A percentile compares a stretch with the other conserved stretches of the same genome.
Evolutionary conservation across 2,797 vertebrate genomes (phyloP).

Genomic region (Hephaestus fuliginosus): DNA sequence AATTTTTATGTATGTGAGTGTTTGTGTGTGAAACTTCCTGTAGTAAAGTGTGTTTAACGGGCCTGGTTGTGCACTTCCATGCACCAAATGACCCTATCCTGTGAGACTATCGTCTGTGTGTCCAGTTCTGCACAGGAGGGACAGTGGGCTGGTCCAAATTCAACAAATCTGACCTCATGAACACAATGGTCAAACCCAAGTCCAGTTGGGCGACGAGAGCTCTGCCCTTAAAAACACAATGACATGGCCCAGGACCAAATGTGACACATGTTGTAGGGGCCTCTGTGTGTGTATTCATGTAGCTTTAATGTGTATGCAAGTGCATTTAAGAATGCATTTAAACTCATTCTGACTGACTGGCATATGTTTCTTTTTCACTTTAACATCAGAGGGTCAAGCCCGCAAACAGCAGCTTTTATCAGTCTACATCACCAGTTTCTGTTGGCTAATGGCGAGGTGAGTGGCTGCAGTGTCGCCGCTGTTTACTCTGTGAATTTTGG

Average conservation of each 20-base stretch:
- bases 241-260: constrained; percentile 65
- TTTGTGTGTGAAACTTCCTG: constrained; percentile 59
- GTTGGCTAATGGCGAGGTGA: constrained; percentile 8
- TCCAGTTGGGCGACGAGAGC: constrained; percentile 63
- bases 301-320: not conserved
- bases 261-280: constrained; percentile 35
- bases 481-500: constrained; percentile 28
- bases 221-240: constrained; percentile 75
- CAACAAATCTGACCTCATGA: constrained; percentile 80
- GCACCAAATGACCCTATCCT: constrained; percentile 44
- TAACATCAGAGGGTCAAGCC: constrained; percentile 15
- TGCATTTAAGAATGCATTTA: not conserved
- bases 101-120: constrained; percentile 49
- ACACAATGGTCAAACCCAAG: constrained; percentile 74
- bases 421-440: constrained; percentile 47
- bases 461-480: constrained; percentile 16
- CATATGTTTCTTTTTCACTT: constrained; percentile 8
- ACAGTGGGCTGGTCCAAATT: constrained; percentile 70
- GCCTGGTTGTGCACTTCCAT: constrained; percentile 36
- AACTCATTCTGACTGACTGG: not conserved
- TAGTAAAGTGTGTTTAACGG: constrained; percentile 44
- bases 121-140: constrained; percentile 49
- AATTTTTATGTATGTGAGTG: constrained; percentile 27
- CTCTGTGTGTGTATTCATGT: constrained; percentile 11
- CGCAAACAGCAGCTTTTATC: constrained; percentile 41